A percentile compares a stretch with the other conserved stretches of the same genome.
Evolutionary conservation across 2,888 invertebrate species (phyloP).

Genomic region (Phasia obesa): DNA sequence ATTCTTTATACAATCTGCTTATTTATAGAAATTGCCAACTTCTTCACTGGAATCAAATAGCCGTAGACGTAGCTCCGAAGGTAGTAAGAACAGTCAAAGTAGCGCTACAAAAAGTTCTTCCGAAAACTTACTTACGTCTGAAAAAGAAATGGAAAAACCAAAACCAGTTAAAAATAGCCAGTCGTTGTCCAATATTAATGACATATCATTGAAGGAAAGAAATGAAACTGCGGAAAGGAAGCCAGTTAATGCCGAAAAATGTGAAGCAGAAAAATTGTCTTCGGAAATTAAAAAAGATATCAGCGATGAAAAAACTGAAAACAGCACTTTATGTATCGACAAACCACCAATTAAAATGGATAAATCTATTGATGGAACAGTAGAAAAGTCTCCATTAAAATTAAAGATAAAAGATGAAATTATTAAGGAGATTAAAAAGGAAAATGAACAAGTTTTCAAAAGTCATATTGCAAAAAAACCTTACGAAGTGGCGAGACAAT

Average conservation of each 20-base stretch:
- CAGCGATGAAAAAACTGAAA: neutral
- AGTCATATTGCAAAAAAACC: conserved; percentile 74
- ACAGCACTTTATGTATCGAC: neutral
- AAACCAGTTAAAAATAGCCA: neutral
- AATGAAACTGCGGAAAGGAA: neutral
- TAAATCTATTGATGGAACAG: neutral
- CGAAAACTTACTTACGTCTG: conserved; percentile 56
- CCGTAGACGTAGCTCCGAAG: conserved; percentile 77
- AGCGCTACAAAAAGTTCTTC: conserved; percentile 71
- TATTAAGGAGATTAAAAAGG: conserved; percentile 49
- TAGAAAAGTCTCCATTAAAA: conserved; percentile 5
- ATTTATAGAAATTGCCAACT: conserved; percentile 68
- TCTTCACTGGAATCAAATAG: conserved; percentile 76
- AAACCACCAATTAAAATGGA: conserved; percentile 19
- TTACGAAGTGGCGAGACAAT: conserved; percentile 80
- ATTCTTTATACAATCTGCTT: neutral
- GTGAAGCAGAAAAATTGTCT: conserved; percentile 5
- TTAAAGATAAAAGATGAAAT: conserved; percentile 44
- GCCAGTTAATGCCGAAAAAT: no score
- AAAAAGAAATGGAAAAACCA: conserved; percentile 16
- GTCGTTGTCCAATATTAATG: neutral
- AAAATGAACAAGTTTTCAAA: conserved; percentile 73
- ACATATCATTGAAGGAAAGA: conserved; percentile 46
- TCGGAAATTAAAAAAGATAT: conserved; percentile 12
- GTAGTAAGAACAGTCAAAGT: conserved; percentile 78